These are phyloP conservation scores for Cassiopea andromeda DNA, from an alignment of 30 jellyfish, hydroid and myxozoan species.

Conservation along the genomic window DNA sequence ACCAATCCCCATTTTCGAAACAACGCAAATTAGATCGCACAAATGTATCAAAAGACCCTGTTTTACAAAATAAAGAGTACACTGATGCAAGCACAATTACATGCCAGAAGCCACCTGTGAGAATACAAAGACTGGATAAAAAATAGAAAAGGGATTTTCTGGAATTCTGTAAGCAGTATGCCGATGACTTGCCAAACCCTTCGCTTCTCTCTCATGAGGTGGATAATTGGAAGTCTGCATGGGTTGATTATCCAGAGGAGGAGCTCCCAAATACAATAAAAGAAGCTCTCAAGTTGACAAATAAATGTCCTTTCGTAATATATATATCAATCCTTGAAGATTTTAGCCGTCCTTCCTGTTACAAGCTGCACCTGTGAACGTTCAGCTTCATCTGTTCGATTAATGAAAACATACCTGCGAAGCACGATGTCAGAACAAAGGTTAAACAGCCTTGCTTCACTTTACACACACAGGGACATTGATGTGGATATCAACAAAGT, in stretches of 20 bases:
- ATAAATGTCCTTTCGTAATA: too few relatives aligned
- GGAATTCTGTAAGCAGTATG: neutral
- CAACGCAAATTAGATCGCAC: too few relatives aligned
- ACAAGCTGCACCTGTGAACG: conserved; percentile 32
- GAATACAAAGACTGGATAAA: neutral
- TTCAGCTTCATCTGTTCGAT: conserved; percentile 5
- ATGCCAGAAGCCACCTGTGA: neutral
- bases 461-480: neutral
- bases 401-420: neutral
- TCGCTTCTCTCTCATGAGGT: neutral
- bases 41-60: neutral
- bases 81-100: neutral
- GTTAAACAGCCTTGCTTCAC: neutral
- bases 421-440: neutral
- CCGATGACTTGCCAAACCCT: neutral
- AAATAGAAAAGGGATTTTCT: neutral
- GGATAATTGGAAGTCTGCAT: neutral
- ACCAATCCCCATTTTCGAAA: neutral
- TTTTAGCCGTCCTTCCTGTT: neutral
- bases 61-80: too few relatives aligned
- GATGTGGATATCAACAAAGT: neutral
- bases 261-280: too few relatives aligned
- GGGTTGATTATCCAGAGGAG: neutral
- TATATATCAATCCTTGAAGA: too few relatives aligned
- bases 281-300: too few relatives aligned